Evolutionary conservation across 2,888 invertebrate species (phyloP).

Genomic region (Desoria tigrina): DNA sequence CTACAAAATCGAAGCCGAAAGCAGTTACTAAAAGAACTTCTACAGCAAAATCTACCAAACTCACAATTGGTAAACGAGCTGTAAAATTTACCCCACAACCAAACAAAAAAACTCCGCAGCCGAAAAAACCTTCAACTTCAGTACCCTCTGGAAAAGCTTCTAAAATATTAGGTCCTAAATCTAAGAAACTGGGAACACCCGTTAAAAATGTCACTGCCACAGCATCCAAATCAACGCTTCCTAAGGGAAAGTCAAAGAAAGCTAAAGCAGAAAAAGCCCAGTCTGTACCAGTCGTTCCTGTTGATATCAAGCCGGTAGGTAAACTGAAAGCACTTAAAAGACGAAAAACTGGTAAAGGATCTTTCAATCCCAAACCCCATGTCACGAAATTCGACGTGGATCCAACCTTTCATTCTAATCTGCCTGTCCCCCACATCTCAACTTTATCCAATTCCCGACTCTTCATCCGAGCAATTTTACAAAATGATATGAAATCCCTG

Average conservation of each 20-base stretch:
- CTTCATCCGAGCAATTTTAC: constrained; percentile 58
- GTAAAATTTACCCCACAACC: constrained; percentile 5
- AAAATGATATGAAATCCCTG: constrained; percentile 57
- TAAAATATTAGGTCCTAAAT: not conserved
- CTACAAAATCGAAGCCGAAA: constrained; percentile 12
- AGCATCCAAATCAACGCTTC: not conserved
- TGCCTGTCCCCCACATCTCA: constrained; percentile 58
- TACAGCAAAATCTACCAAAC: constrained; percentile 1
- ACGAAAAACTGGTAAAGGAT: constrained; percentile 23
- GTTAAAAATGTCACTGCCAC: too few species aligned
- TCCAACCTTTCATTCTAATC: constrained; percentile 42
- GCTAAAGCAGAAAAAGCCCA: not conserved
- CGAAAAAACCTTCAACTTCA: too few species aligned
- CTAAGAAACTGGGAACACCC: not conserved
- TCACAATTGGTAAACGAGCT: constrained; percentile 11
- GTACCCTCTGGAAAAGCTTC: not conserved
- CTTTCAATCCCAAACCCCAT: constrained; percentile 38
- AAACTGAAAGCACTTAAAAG: constrained; percentile 14
- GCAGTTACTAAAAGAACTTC: constrained; percentile 16
- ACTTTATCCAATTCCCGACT: constrained; percentile 57
- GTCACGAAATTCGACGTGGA: constrained; percentile 46
- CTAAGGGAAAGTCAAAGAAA: constrained; percentile 10
- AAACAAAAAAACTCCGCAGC: constrained; percentile 1
- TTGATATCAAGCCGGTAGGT: not conserved
- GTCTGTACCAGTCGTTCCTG: not conserved